Percentiles rank a stretch among this genome's conserved stretches.
phyloP scores from a whole-genome alignment of 2,113 vertebrate species.

The Halichoeres trimaculatus region DNA sequence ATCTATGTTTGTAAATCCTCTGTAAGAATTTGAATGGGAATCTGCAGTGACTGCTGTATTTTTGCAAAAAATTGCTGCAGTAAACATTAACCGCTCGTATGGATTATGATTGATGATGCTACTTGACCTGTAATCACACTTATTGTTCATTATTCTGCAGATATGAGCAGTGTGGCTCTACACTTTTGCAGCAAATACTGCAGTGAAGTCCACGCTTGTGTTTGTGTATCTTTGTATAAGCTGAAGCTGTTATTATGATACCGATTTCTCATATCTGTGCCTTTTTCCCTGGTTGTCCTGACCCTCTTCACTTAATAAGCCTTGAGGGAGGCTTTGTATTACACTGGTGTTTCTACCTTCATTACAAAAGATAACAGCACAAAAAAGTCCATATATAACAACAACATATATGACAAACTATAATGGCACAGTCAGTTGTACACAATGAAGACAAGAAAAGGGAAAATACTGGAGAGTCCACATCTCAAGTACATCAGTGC shows the following conservation, averaged over 20 bases:
- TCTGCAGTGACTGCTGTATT: constrained; percentile 24
- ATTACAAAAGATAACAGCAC: constrained; percentile 30
- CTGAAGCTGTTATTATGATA: constrained; percentile 16
- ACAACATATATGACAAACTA: constrained; percentile 8
- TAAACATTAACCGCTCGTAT: constrained; percentile 10
- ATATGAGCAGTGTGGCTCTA: not conserved
- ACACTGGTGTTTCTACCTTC: constrained; percentile 7
- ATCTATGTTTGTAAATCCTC: not conserved
- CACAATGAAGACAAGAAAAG: constrained; percentile 40
- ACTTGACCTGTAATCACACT: constrained; percentile 1
- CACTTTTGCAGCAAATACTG: constrained; percentile 32
- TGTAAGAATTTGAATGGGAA: constrained; percentile 1
- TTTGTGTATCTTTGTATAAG: not conserved
- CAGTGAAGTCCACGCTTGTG: constrained; percentile 13
- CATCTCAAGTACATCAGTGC: constrained; percentile 58
- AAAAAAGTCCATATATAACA: constrained; percentile 12
- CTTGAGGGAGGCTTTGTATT: constrained; percentile 37
- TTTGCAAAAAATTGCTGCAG: constrained; percentile 54
- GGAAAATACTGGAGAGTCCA: constrained; percentile 58
- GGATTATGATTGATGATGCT: not conserved
- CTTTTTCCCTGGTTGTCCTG: constrained; percentile 23
- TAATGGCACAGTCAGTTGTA: constrained; percentile 21
- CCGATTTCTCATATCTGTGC: constrained; percentile 28
- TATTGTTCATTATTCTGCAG: not conserved
- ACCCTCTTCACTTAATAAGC: constrained; percentile 30